phyloP scores from a whole-genome alignment of 1,140 invertebrate genomes.

The Pseudachorutes palmiensis region DNA sequence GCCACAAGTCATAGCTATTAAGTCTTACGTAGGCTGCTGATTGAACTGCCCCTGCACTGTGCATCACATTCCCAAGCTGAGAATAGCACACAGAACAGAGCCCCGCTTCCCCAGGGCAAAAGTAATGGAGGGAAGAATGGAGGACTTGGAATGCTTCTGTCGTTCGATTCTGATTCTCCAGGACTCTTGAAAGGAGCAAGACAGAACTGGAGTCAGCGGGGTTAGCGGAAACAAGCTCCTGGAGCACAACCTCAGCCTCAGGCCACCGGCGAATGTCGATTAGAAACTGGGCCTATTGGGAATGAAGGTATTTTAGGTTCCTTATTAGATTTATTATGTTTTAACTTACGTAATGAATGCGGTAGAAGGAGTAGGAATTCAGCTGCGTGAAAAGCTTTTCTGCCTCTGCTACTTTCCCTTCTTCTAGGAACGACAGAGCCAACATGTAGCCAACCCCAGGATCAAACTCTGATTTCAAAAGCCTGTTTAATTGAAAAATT shows the following conservation, averaged over 20 bases:
- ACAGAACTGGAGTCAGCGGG: constrained; percentile 22
- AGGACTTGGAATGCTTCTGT: constrained; percentile 28
- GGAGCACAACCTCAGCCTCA: constrained; percentile 20
- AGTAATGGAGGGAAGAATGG: constrained; percentile 24
- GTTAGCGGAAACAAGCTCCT: constrained; percentile 17
- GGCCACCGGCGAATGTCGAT: constrained; percentile 25
- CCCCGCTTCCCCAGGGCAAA: constrained; percentile 27
- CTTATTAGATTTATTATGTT: not conserved
- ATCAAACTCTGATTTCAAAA: constrained; percentile 30
- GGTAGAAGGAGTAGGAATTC: constrained; percentile 30
- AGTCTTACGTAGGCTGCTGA: constrained; percentile 29
- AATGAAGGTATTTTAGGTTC: not conserved
- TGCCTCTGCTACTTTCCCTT: constrained; percentile 22
- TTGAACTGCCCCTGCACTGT: constrained; percentile 24
- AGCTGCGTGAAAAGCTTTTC: constrained; percentile 23
- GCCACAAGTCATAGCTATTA: not conserved
- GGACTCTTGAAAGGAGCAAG: constrained; percentile 25
- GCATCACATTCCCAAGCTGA: constrained; percentile 33
- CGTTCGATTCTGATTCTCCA: constrained; percentile 28
- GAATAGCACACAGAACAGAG: constrained; percentile 30
- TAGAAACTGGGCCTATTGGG: constrained; percentile 25
- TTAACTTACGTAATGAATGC: constrained; percentile 31
- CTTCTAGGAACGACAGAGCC: constrained; percentile 25
- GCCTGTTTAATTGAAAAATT: constrained; percentile 8
- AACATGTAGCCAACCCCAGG: constrained; percentile 22